These are phyloP conservation scores for Megamerina dolium DNA, from an alignment of 2,888 invertebrate species.

Conservation along the genomic window DNA sequence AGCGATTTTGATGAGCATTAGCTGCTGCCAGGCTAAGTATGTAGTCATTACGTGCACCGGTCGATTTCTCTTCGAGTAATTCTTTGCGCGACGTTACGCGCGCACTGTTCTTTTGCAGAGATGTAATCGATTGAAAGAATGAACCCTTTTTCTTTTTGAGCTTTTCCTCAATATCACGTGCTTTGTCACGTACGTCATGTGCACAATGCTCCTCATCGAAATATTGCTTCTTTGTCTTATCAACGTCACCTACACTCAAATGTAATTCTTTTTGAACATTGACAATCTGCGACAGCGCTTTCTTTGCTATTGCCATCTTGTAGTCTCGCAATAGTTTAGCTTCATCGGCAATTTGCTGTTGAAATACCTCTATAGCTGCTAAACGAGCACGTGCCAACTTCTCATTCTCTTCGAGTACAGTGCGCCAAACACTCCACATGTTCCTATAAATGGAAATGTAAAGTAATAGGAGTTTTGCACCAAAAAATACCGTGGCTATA, in stretches of 20 bases:
- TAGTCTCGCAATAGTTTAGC: constrained; percentile 77
- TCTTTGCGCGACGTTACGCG: constrained; percentile 89
- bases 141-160: constrained; percentile 94
- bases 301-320: constrained; percentile 76
- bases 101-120: constrained; percentile 94
- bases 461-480: no score
- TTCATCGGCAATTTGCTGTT: constrained; percentile 91
- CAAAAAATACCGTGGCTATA: no score
- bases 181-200: constrained; percentile 90
- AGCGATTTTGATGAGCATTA: constrained; percentile 87
- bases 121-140: constrained; percentile 92
- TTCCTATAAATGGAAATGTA: constrained; percentile 64
- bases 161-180: constrained; percentile 93
- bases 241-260: constrained; percentile 78
- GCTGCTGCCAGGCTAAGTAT: constrained; percentile 84
- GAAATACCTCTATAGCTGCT: constrained; percentile 91
- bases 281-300: constrained; percentile 74
- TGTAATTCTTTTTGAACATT: constrained; percentile 88
- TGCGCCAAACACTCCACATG: constrained; percentile 97
- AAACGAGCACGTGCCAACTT: constrained; percentile 83
- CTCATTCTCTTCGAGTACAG: constrained; percentile 91
- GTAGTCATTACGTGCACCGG: constrained; percentile 91
- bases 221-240: constrained; percentile 90
- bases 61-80: constrained; percentile 87
- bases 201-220: constrained; percentile 94